Conservation (phyloP, 2,888 invertebrate genomes). For the Hoplodrina ambigua region DNA sequence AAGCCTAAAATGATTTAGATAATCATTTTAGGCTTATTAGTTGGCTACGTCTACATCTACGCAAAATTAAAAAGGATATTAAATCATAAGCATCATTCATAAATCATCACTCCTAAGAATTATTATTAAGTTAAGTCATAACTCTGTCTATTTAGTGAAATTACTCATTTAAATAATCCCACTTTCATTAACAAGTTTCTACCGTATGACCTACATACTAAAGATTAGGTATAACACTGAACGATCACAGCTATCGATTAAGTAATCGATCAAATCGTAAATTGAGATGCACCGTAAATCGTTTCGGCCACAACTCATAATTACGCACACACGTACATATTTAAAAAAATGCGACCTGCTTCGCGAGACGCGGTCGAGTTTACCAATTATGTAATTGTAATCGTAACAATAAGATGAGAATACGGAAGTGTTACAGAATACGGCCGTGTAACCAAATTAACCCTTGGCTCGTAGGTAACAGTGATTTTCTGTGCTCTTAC, state of each 20-base stretch:
- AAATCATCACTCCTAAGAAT: slow-evolving; percentile 3
- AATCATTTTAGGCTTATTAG: too few species aligned
- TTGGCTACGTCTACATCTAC: neutral
- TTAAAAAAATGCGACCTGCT: slow-evolving; percentile 43
- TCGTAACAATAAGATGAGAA: slow-evolving; percentile 70
- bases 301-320: slow-evolving; percentile 50
- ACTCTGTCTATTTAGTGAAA: slow-evolving; percentile 29
- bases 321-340: slow-evolving; percentile 24
- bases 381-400: slow-evolving; percentile 68
- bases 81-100: neutral
- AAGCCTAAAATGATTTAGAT: neutral
- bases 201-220: slow-evolving; percentile 33
- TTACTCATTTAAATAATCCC: slow-evolving; percentile 41
- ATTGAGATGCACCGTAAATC: slow-evolving; percentile 22
- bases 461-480: slow-evolving; percentile 71
- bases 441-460: slow-evolving; percentile 71
- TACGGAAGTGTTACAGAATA: slow-evolving; percentile 71
- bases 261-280: slow-evolving; percentile 46
- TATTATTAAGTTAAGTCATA: slow-evolving; percentile 15
- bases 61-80: slow-evolving; percentile 1
- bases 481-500: slow-evolving; percentile 83
- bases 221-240: slow-evolving; percentile 12
- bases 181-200: slow-evolving; percentile 46
- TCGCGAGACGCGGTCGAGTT: slow-evolving; percentile 65
- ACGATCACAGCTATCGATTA: slow-evolving; percentile 29